Base-by-base conservation (phyloP, 2,888 invertebrate species). In the Anorthoa munda region DNA sequence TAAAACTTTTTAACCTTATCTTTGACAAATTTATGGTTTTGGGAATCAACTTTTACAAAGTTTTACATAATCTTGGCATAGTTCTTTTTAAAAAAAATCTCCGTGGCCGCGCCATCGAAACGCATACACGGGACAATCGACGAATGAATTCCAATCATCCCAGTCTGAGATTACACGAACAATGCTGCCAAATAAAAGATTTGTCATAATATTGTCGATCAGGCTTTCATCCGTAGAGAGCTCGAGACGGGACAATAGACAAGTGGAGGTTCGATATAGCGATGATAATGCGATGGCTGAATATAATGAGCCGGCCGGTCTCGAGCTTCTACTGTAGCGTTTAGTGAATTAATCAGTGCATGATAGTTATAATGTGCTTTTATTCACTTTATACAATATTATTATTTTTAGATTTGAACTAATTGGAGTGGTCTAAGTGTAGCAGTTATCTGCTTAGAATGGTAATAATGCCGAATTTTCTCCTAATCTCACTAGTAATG, bases 201-300 rank as follows among this genome's bases (percentile, higher is more conserved):
- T 59, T 72, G 59, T 78, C 66, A 56, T 82, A 67, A 56, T 56
- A 67, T 60, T 77, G 17, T 60, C 79, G 65, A 77, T 66, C 18
- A 77, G 55, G 65, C 18, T 51, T 60, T 13, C 45, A 61, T 56
- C 26, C 60, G 51, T 7, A 7, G 39, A 39, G 9, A 39, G 39
- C 39, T 21, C 26, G 58, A 50, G 45, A 48, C 50, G 48, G 72
- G 26, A 72, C 56, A 67, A 68, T 65, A 48, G 64, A 66, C 11
- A 31, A 15, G 26, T 45, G 11, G 26, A 48, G 31, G 21, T 45
- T 58, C 13, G 21, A 45, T 50, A 61, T 9, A 31, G 45, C 26
- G 45, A 50, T 9, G 39, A n/a, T 64, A 56, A 46, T 51, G 51
- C 23, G 66, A 31, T 31, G n/a, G 15, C 51, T 11, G n/a, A 48